Evolutionary conservation across 2,797 vertebrate species (phyloP).

Genomic region (Muscicapa comitata): DNA sequence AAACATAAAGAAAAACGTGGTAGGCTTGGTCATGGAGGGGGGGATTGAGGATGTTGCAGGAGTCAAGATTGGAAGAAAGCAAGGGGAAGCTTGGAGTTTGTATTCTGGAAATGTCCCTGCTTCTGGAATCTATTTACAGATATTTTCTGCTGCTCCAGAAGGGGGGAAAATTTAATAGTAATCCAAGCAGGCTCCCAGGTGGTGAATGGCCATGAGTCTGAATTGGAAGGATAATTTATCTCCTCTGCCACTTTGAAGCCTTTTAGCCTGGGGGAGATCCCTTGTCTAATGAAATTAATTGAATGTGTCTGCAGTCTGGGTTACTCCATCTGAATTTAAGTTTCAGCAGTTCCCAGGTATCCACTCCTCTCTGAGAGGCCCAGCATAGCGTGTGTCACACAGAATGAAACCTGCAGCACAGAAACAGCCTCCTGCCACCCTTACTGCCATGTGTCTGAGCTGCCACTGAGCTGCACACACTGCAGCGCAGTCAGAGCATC

Average conservation of each 20-base stretch:
- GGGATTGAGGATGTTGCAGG: not conserved
- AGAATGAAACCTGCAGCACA: not conserved
- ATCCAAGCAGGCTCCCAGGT: slow-evolving; percentile 20
- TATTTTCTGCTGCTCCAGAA: not conserved
- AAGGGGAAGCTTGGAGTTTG: not conserved
- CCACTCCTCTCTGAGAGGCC: not conserved
- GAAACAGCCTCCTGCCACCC: not conserved
- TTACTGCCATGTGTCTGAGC: not conserved
- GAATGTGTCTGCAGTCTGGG: slow-evolving; percentile 18
- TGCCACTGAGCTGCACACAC: not conserved
- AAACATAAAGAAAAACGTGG: not conserved
- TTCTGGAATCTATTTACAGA: slow-evolving; percentile 42
- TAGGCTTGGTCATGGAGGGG: not conserved
- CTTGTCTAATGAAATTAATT: slow-evolving; percentile 63
- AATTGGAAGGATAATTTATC: slow-evolving; percentile 62
- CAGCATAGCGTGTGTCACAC: not conserved
- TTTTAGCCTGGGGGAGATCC: slow-evolving; percentile 39
- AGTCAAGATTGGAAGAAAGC: slow-evolving; percentile 28
- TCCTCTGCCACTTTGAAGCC: slow-evolving; percentile 38
- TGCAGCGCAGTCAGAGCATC: not conserved
- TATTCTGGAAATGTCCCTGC: slow-evolving; percentile 18
- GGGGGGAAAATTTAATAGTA: not conserved
- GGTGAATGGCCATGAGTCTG: slow-evolving; percentile 26
- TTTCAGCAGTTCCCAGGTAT: slow-evolving; percentile 16
- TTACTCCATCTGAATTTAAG: slow-evolving; percentile 40